Percentiles rank a stretch among this genome's conserved stretches.
These are phyloP conservation scores for Diacarnus erythraeanus DNA, from an alignment of 37 sponge, comb jelly and placozoan species.

Conservation along the genomic window DNA sequence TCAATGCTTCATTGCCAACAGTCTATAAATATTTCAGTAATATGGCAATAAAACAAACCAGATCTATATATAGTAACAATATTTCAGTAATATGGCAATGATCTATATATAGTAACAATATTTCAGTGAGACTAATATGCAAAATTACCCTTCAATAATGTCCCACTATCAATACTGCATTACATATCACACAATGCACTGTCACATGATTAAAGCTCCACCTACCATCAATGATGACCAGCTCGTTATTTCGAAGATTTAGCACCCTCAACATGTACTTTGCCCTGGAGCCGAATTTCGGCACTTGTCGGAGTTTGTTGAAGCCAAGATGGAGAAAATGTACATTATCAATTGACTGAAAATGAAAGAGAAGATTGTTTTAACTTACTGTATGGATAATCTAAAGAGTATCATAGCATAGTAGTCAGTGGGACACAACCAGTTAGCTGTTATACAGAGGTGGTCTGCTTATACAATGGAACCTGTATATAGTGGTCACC, in stretches of 20 bases:
- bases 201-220: background rate
- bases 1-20: too few species aligned
- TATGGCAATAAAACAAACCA: background rate
- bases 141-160: background rate
- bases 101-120: too few species aligned
- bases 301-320: slow-evolving; percentile 52
- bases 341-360: slow-evolving; percentile 50
- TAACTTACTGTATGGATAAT: too few species aligned
- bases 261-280: slow-evolving; percentile 45
- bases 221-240: slow-evolving; percentile 51
- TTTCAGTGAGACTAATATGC: too few species aligned
- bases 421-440: too few species aligned
- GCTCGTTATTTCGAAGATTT: slow-evolving; percentile 49
- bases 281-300: slow-evolving; percentile 40
- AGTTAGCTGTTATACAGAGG: too few species aligned
- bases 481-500: too few species aligned
- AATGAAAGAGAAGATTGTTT: too few species aligned
- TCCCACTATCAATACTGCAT: background rate
- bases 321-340: slow-evolving; percentile 65
- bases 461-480: too few species aligned
- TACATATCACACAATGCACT: background rate
- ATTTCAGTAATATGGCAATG: background rate
- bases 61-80: too few species aligned
- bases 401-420: too few species aligned
- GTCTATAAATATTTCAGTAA: background rate